Conservation (phyloP, 2,888 invertebrate genomes). For the Ophioninae sp. region DNA sequence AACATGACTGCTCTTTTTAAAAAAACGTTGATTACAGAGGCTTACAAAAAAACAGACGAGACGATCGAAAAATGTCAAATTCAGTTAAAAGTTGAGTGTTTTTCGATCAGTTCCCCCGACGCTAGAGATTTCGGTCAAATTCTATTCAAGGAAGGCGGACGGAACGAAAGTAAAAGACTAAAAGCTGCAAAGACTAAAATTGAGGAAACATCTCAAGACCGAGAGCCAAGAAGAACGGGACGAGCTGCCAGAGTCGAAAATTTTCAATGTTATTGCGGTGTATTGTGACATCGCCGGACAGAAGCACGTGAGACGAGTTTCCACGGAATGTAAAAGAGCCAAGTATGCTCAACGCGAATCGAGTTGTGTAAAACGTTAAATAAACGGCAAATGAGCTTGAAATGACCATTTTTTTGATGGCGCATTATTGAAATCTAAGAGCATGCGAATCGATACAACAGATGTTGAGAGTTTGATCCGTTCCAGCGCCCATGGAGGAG, state of each 20-base stretch:
- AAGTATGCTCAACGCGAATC: background rate
- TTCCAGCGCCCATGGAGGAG: background rate
- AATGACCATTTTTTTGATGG: background rate
- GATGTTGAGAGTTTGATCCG: constrained; percentile 12
- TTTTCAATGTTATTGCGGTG: background rate
- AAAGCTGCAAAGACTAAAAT: no score
- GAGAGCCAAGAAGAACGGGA: no score
- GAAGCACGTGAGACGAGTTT: background rate
- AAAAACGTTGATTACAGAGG: no score
- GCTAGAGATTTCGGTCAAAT: no score
- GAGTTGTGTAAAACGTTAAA: background rate
- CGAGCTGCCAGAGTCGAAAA: background rate
- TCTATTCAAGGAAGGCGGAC: no score
- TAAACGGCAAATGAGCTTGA: background rate
- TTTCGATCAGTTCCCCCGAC: no score
- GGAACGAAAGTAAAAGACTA: no score
- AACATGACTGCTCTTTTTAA: no score
- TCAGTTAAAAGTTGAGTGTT: no score
- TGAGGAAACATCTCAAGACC: no score
- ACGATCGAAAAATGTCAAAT: no score
- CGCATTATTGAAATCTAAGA: constrained; percentile 24
- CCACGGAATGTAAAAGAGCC: background rate
- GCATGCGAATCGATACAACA: constrained; percentile 14
- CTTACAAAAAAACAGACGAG: no score
- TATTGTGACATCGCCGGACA: background rate